phyloP scores from a whole-genome alignment of 2,888 invertebrate species.

The Fragum fragum region DNA sequence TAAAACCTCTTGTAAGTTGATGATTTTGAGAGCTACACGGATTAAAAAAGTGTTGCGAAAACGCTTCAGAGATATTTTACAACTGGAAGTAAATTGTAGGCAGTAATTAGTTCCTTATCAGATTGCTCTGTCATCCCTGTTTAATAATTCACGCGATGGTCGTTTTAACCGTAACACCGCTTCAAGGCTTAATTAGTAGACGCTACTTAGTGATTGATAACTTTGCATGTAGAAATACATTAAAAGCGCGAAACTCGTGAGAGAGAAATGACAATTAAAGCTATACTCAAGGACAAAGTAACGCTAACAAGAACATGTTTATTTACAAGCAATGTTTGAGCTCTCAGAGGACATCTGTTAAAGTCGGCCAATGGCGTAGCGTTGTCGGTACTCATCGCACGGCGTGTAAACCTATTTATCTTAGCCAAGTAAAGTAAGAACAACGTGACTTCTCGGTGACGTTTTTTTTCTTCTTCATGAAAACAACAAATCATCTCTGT shows the following conservation, averaged over 20 bases:
- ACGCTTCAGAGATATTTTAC: background rate
- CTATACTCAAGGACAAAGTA: background rate
- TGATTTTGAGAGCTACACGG: background rate
- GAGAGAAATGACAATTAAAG: conserved; percentile 1
- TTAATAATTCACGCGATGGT: conserved; percentile 16
- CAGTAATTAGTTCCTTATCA: conserved; percentile 9
- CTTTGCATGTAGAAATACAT: conserved; percentile 5
- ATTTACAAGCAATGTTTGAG: no score
- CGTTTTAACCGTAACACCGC: background rate
- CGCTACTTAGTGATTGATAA: conserved; percentile 12
- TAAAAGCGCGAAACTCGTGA: background rate
- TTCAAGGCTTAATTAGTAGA: conserved; percentile 20
- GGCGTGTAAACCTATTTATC: no score
- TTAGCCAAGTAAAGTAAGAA: no score
- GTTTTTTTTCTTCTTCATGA: no score
- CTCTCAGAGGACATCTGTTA: no score
- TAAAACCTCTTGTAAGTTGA: no score
- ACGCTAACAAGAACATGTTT: background rate
- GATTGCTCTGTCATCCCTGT: background rate
- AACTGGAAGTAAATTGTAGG: background rate
- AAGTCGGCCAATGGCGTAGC: no score
- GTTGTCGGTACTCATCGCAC: no score
- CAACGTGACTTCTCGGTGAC: no score
- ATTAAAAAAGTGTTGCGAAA: background rate
- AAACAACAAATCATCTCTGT: no score